Conservation (phyloP, 2,888 invertebrate genomes). For the Pollenia amentaria region DNA sequence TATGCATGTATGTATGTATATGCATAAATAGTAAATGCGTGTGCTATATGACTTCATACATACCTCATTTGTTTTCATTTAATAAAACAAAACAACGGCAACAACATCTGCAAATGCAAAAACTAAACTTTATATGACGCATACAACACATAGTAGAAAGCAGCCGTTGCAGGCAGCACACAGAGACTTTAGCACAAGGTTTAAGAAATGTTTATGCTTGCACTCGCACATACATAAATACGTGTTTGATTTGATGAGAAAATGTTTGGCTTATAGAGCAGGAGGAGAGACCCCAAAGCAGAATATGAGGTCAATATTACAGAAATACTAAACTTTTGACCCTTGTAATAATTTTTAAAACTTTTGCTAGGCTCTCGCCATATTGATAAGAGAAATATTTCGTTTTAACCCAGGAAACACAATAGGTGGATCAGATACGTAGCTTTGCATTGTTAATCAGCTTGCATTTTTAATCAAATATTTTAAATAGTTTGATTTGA, state of each 20-base stretch:
- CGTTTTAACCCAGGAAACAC: too few species aligned
- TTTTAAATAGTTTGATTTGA: too few species aligned
- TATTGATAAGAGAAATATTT: too few species aligned
- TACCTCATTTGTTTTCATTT: conserved; percentile 58
- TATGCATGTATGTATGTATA: not conserved
- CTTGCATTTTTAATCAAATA: too few species aligned
- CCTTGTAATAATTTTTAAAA: too few species aligned
- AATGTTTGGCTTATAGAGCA: not conserved
- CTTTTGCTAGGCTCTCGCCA: too few species aligned
- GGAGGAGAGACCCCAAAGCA: not conserved
- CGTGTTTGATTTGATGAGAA: conserved; percentile 46
- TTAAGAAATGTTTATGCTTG: conserved; percentile 39
- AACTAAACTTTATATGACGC: conserved; percentile 32
- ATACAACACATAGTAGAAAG: conserved; percentile 21
- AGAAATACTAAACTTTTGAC: not conserved
- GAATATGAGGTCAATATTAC: not conserved
- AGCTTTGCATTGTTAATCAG: too few species aligned
- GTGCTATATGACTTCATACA: conserved; percentile 45
- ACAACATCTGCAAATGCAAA: not conserved
- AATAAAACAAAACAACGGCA: conserved; percentile 23
- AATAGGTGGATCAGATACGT: too few species aligned
- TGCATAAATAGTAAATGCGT: conserved; percentile 56
- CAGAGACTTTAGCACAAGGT: conserved; percentile 63
- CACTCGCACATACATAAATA: conserved; percentile 26
- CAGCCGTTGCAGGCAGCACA: not conserved